Conservation (phyloP, 2,113 vertebrate species). For the Albula goreensis region DNA sequence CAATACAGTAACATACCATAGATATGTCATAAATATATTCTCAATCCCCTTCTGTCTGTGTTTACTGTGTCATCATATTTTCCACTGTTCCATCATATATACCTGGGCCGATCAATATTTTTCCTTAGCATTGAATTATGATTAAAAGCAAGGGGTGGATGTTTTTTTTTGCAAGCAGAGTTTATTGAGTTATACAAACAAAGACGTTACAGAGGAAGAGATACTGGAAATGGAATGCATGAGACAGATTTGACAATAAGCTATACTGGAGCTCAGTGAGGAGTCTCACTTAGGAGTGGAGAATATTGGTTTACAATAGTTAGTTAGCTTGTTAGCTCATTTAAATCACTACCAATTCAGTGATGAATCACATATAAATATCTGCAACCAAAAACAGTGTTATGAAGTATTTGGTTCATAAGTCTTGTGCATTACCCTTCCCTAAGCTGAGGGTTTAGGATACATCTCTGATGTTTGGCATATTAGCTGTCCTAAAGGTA, state of each 20-base stretch:
- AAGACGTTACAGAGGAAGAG: background rate
- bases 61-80: background rate
- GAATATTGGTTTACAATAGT: too few relatives aligned
- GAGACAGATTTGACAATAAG: background rate
- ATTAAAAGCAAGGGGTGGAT: too few relatives aligned
- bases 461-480: constrained; percentile 32
- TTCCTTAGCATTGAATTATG: background rate
- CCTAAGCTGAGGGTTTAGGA: constrained; percentile 32
- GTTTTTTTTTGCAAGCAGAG: background rate
- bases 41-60: background rate
- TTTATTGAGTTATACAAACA: too few relatives aligned
- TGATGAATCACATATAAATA: constrained; percentile 47
- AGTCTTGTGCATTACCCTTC: background rate
- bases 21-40: background rate
- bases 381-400: constrained; percentile 50
- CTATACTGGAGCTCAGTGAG: too few relatives aligned
- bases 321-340: background rate
- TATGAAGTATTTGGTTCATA: constrained; percentile 44
- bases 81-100: background rate
- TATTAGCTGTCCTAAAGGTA: constrained; percentile 30
- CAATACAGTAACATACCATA: constrained; percentile 9
- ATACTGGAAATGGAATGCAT: constrained; percentile 41
- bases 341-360: constrained; percentile 39
- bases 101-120: background rate
- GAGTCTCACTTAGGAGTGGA: too few relatives aligned